A percentile compares a stretch with the other conserved stretches of the same genome.
phyloP scores from a whole-genome alignment of 1,140 invertebrate species.

The Zaprionus africanus region DNA sequence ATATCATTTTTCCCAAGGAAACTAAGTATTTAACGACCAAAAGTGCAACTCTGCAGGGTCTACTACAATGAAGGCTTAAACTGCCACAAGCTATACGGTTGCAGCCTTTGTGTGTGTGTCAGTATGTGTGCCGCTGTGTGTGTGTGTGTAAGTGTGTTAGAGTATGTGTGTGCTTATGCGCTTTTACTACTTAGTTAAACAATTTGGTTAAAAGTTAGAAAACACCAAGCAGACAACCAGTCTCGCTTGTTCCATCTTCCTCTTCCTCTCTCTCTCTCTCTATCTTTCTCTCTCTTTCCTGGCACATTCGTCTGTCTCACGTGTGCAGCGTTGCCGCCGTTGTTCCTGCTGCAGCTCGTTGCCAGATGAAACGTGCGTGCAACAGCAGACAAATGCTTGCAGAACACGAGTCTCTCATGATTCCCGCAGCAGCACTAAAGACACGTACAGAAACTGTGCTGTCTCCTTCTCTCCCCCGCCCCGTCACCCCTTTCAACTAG shows the following conservation, averaged over 20 bases:
- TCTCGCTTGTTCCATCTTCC: not conserved
- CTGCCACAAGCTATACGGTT: conserved; percentile 29
- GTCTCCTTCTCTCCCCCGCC: not conserved
- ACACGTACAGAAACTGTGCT: conserved; percentile 53
- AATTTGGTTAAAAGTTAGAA: conserved; percentile 77
- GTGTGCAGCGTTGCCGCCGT: not conserved
- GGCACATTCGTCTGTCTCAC: conserved; percentile 19
- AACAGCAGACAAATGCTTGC: conserved; percentile 60
- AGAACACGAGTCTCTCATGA: conserved; percentile 14
- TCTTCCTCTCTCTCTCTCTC: not conserved
- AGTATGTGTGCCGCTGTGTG: not conserved
- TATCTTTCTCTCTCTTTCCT: not conserved
- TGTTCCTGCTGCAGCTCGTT: conserved; percentile 1
- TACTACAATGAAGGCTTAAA: conserved; percentile 6
- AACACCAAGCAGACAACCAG: conserved; percentile 36
- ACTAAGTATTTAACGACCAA: conserved; percentile 2
- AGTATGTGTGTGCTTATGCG: conserved; percentile 65
- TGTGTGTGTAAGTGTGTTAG: not conserved
- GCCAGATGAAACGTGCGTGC: conserved; percentile 65
- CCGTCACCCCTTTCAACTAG: not conserved
- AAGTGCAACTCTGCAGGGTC: not conserved
- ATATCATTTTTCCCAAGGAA: not conserved
- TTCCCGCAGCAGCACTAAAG: conserved; percentile 40
- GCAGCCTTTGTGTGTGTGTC: not conserved
- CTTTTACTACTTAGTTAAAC: conserved; percentile 80